These are phyloP conservation scores for Xyrauchen texanus DNA, from an alignment of 2,113 vertebrate species.

Conservation along the genomic window DNA sequence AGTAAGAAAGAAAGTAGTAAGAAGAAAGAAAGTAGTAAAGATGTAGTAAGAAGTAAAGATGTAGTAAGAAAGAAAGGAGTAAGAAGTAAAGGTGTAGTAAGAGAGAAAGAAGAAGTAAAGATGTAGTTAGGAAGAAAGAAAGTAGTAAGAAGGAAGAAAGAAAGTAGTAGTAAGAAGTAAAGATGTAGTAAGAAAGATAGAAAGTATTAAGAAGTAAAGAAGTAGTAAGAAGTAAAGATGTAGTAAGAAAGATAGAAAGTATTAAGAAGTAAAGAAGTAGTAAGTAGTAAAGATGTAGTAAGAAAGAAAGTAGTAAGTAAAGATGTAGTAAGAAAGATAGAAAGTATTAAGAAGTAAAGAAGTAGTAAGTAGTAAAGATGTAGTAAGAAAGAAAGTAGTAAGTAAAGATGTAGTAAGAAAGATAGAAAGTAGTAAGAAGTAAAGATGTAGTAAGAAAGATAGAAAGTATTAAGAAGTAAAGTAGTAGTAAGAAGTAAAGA, in stretches of 20 bases:
- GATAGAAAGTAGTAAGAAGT: not conserved
- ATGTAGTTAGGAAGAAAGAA: not conserved
- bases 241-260: not conserved
- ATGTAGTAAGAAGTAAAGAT: too few species aligned
- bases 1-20: not conserved
- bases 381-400: not conserved
- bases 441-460: not conserved
- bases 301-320: too few species aligned
- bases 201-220: not conserved
- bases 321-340: too few species aligned
- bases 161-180: too few species aligned
- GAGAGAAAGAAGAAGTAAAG: too few species aligned
- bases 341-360: too few species aligned
- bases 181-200: not conserved
- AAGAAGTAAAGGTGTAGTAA: not conserved
- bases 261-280: not conserved
- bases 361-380: too few species aligned
- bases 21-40: not conserved
- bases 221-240: not conserved
- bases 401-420: not conserved
- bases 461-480: not conserved
- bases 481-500: not conserved
- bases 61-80: not conserved
- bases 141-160: too few species aligned
- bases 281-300: not conserved